Percentiles rank a stretch among this genome's conserved stretches.
These are phyloP conservation scores for Gorsachius goisagi DNA, from an alignment of 2,113 vertebrate genomes.

Conservation along the genomic window DNA sequence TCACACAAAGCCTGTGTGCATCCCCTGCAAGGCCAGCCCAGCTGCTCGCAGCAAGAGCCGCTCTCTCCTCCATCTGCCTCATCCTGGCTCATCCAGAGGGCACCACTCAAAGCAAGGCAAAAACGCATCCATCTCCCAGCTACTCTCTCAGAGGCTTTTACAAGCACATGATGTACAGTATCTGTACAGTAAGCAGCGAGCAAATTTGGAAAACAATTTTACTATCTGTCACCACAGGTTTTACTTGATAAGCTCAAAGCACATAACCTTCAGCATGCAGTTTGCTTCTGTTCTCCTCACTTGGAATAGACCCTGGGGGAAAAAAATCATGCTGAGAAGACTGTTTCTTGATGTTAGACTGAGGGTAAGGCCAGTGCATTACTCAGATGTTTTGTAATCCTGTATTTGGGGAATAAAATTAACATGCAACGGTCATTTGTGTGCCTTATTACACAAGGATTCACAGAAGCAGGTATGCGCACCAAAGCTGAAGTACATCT, in stretches of 20 bases:
- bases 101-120: neutral
- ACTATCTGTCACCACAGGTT: neutral
- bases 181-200: neutral
- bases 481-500: neutral
- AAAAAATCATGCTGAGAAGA: neutral
- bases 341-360: neutral
- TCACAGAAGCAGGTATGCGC: neutral
- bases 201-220: neutral
- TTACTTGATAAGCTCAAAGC: neutral
- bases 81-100: neutral
- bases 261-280: neutral
- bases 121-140: neutral
- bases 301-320: neutral
- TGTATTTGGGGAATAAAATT: neutral
- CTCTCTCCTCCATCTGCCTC: neutral
- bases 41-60: neutral
- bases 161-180: rapidly evolving
- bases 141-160: neutral
- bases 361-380: neutral
- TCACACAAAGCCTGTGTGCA: rapidly evolving
- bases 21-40: neutral
- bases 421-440: neutral
- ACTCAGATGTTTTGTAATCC: neutral
- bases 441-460: neutral
- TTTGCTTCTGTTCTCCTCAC: neutral